Conservation (phyloP, 2,888 invertebrate genomes). For the Lepidocyrtinus sp. region DNA sequence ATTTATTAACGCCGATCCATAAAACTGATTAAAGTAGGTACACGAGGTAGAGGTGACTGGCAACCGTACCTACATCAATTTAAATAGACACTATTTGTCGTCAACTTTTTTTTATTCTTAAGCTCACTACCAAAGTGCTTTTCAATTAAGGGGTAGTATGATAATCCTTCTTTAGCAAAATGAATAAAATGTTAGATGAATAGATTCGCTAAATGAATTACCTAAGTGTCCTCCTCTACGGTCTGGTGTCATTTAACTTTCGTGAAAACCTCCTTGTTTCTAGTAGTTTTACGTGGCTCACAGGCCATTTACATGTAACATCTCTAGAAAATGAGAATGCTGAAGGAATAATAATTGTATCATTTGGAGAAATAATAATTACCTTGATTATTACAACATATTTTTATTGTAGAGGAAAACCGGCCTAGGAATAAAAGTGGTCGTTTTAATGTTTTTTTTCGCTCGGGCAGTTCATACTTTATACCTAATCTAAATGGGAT, state of each 20-base stretch:
- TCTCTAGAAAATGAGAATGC: slow-evolving; percentile 15
- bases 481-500: background rate
- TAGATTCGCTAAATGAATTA: too few relatives aligned
- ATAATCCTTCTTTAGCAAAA: too few relatives aligned
- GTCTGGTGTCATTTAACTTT: background rate
- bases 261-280: too few relatives aligned
- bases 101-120: slow-evolving; percentile 10
- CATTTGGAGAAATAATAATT: slow-evolving; percentile 56
- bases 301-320: too few relatives aligned
- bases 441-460: background rate
- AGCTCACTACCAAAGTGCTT: background rate
- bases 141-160: too few relatives aligned
- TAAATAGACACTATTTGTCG: slow-evolving; percentile 39
- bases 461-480: too few relatives aligned
- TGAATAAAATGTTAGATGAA: too few relatives aligned
- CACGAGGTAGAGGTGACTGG: background rate
- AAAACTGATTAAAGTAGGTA: background rate
- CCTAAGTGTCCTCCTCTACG: background rate
- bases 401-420: background rate
- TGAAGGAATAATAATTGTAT: slow-evolving; percentile 53
- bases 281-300: too few relatives aligned
- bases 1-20: background rate
- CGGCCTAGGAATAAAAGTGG: background rate
- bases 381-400: slow-evolving; percentile 36
- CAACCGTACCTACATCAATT: slow-evolving; percentile 19